Conservation (phyloP, 2,888 invertebrate genomes). For the Acrocyrtus sp. region DNA sequence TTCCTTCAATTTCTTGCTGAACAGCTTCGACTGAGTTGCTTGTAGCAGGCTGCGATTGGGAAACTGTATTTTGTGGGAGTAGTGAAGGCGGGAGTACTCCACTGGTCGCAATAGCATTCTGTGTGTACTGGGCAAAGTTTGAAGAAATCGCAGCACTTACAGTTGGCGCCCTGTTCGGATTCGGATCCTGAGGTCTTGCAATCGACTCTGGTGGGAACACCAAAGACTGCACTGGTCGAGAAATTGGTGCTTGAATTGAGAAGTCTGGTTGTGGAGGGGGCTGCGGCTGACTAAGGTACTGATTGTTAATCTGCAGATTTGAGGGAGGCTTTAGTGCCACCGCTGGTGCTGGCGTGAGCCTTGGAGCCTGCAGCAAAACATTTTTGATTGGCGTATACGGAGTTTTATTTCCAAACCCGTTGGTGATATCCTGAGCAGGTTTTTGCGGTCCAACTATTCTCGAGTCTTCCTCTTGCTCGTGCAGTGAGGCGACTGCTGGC, state of each 20-base stretch:
- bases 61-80: too few relatives aligned
- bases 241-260: slow-evolving; percentile 11
- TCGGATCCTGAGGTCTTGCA: slow-evolving; percentile 5
- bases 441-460: slow-evolving; percentile 25
- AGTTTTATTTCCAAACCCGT: slow-evolving; percentile 22
- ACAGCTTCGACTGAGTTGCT: not conserved
- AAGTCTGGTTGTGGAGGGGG: slow-evolving; percentile 10
- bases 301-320: not conserved
- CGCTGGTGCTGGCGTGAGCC: slow-evolving; percentile 21
- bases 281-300: slow-evolving; percentile 8
- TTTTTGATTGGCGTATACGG: slow-evolving; percentile 20
- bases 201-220: not conserved
- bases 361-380: slow-evolving; percentile 19
- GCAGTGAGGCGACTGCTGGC: slow-evolving; percentile 10
- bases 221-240: not conserved
- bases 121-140: not conserved
- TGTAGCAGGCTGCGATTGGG: not conserved
- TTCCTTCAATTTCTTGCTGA: not conserved
- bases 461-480: slow-evolving; percentile 3
- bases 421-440: not conserved
- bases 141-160: slow-evolving; percentile 23
- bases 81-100: slow-evolving; percentile 6
- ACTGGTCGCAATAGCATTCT: not conserved
- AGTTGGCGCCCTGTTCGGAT: not conserved
- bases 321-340: slow-evolving; percentile 6